Conservation (phyloP, 35 echinoderm and acorn worm genomes). For the Lytechinus variegatus region DNA sequence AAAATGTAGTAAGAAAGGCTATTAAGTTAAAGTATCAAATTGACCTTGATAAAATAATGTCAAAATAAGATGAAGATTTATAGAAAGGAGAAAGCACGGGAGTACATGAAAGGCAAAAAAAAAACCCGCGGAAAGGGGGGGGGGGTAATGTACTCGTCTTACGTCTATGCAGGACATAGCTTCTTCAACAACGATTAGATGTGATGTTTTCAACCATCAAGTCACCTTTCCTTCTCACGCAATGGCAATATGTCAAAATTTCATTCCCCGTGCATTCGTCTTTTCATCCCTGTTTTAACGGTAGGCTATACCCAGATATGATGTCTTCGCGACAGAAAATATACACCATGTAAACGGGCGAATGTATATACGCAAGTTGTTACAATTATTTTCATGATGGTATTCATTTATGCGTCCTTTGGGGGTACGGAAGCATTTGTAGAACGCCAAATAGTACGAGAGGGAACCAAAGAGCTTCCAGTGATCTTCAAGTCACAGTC, state of each 20-base stretch:
- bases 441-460: not conserved
- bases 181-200: not conserved
- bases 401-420: not conserved
- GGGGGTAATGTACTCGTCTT: too few relatives aligned
- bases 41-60: not conserved
- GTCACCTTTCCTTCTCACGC: not conserved
- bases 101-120: too few relatives aligned
- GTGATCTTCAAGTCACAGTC: not conserved
- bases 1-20: not conserved
- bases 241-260: not conserved
- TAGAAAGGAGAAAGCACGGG: too few relatives aligned
- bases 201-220: not conserved
- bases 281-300: not conserved
- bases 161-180: not conserved
- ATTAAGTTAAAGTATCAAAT: not conserved
- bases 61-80: too few relatives aligned
- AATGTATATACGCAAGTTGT: not conserved
- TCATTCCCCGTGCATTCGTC: not conserved
- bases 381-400: not conserved
- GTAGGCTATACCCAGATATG: not conserved
- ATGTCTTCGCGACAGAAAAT: not conserved
- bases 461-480: not conserved
- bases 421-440: not conserved
- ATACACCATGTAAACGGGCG: not conserved
- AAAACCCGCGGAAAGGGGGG: too few relatives aligned